phyloP scores from a whole-genome alignment of 2,113 vertebrate genomes.

The Parotia lawesii region DNA sequence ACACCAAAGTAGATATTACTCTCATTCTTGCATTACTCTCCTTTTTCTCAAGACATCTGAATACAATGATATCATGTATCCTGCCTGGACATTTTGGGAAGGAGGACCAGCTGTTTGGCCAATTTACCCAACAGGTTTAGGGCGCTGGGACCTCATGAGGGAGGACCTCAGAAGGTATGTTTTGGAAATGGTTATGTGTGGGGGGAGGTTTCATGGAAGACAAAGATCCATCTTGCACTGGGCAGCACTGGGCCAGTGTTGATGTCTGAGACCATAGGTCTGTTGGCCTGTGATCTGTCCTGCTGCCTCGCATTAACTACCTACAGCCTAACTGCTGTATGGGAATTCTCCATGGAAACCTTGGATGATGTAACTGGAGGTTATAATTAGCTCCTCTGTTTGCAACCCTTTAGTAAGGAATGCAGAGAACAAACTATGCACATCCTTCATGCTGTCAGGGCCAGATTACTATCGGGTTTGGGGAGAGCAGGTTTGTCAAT shows the following conservation, averaged over 20 bases:
- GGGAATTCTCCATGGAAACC: conserved; percentile 16
- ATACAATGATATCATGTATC: conserved; percentile 96
- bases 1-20: not conserved
- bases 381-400: conserved; percentile 16
- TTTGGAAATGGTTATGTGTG: not conserved
- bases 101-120: conserved; percentile 98
- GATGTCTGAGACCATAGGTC: not conserved
- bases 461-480: not conserved
- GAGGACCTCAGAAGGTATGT: conserved; percentile 85
- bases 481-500: conserved; percentile 16
- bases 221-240: not conserved
- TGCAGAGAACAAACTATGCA: not conserved
- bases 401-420: not conserved
- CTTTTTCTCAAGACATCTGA: conserved; percentile 81
- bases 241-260: not conserved
- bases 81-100: conserved; percentile 99
- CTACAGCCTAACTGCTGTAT: not conserved
- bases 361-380: not conserved
- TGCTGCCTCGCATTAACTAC: not conserved
- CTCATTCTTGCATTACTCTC: not conserved
- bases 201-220: not conserved
- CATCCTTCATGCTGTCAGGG: not conserved
- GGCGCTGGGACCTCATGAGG: conserved; percentile 97
- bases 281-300: not conserved
- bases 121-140: conserved; percentile 94